Evolutionary conservation across 1,140 invertebrate species (phyloP).

Genomic region (Drosophila kanapiae): DNA sequence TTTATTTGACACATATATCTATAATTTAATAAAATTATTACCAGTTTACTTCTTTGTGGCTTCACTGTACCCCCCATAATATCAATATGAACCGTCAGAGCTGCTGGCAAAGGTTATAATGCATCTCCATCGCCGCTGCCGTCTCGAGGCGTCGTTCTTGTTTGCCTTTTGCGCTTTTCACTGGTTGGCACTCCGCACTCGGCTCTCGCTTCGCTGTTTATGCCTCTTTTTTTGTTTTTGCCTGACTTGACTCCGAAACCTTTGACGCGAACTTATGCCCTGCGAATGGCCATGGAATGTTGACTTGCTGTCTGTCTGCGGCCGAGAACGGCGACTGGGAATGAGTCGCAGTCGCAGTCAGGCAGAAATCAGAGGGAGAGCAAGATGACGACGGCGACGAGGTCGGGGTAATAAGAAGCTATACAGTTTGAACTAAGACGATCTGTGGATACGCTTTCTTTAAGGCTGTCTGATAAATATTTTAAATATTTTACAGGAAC

Average conservation of each 20-base stretch:
- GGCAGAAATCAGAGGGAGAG: slow-evolving; percentile 39
- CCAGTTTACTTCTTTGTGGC: too few relatives aligned
- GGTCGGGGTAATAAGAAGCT: slow-evolving; percentile 28
- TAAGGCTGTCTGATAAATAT: neutral
- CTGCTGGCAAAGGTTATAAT: slow-evolving; percentile 51
- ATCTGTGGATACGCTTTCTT: slow-evolving; percentile 15
- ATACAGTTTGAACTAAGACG: neutral
- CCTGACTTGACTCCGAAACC: slow-evolving; percentile 67
- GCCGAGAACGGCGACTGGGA: slow-evolving; percentile 62
- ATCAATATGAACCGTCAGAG: slow-evolving; percentile 65
- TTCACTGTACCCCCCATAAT: slow-evolving; percentile 45
- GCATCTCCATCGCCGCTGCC: slow-evolving; percentile 69
- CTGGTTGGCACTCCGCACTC: slow-evolving; percentile 57
- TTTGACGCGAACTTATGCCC: slow-evolving; percentile 84
- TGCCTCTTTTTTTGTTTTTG: slow-evolving; percentile 25
- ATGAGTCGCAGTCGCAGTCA: slow-evolving; percentile 44
- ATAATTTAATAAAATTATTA: too few relatives aligned
- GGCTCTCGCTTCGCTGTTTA: slow-evolving; percentile 27
- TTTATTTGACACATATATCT: too few relatives aligned
- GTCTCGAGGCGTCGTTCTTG: slow-evolving; percentile 42
- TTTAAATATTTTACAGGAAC: neutral
- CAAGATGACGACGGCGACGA: neutral
- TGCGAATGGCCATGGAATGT: slow-evolving; percentile 82
- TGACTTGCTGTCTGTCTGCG: slow-evolving; percentile 68
- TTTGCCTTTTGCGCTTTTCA: slow-evolving; percentile 62